Evolutionary conservation across 64 coral and sea anemone species (phyloP).

Genomic region (Cladopsammia gracilis): DNA sequence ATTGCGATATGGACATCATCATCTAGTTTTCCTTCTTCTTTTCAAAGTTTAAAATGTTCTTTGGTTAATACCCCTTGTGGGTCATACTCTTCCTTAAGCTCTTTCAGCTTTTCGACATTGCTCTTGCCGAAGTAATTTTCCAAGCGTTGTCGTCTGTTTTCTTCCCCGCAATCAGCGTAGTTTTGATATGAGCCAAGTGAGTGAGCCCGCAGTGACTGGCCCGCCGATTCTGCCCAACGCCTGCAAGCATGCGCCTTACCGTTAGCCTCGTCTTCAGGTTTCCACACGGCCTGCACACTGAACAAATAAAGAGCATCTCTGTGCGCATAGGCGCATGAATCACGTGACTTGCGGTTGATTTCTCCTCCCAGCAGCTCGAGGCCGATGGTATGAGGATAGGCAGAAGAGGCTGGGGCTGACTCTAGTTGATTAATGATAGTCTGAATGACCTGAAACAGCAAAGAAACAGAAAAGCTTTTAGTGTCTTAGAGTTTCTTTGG

Average conservation of each 20-base stretch:
- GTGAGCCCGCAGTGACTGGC: constrained; percentile 18
- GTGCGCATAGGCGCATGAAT: constrained; percentile 25
- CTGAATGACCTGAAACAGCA: constrained; percentile 14
- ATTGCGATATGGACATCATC: too few species aligned
- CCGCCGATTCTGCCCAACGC: neutral
- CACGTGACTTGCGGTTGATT: constrained; percentile 24
- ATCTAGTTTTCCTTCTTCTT: neutral
- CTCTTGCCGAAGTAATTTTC: neutral
- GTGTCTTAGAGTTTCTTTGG: too few species aligned
- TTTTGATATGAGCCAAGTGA: constrained; percentile 6
- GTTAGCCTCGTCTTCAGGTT: constrained; percentile 27
- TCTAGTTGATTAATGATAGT: constrained; percentile 3
- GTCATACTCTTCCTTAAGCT: constrained; percentile 9
- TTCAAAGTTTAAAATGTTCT: constrained; percentile 23
- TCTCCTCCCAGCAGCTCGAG: constrained; percentile 22
- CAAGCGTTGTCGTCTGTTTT: neutral
- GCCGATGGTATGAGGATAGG: neutral
- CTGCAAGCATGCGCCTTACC: neutral
- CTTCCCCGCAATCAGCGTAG: neutral
- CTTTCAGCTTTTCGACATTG: neutral
- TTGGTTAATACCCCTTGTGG: constrained; percentile 16
- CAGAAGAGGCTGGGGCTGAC: constrained; percentile 7
- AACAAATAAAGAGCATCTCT: constrained; percentile 17
- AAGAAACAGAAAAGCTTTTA: neutral
- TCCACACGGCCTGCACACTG: constrained; percentile 37